Base-by-base conservation (phyloP, 1,140 invertebrate genomes). In the Drosophila pruinosa region DNA sequence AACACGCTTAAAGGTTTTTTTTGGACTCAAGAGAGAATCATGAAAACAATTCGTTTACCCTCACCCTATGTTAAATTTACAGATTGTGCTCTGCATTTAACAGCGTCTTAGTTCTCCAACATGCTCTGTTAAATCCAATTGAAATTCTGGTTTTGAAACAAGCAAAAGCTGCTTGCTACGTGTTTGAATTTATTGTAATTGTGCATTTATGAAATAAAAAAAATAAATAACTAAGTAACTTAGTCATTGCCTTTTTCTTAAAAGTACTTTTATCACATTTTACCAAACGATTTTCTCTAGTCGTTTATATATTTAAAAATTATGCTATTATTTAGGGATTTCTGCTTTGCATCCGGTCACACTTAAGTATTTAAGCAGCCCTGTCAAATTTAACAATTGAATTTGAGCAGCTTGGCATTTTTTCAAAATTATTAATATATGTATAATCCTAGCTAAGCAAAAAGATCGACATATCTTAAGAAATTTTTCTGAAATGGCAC, bases 11-110 rank as follows among this genome's bases (percentile, higher is more conserved):
- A 65, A 43, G 62, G 19, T 52, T 54, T 57, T 57, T 58, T 50
- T 57, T 65, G 52, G 52, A 65, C 62, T 71, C 68, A 64, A 71
- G 61, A 64, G 62, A 62, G 61, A 7, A 15, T 5, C 26, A 39
- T 22, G 50, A 39, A 31, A 34, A 48, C 31, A 59, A 52, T 19
- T 21, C 38, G 22, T 31, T 56, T 64, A 56, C 50, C 50, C 50
- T 48, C 67, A 39, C 10, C 45, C 31, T 4, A 45, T 65, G 68
- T 71, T 52, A 70, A 3, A 1, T 2, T 10, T 31, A 64, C 52
- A 71, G 45, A 22, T 26, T 57, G 12, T 56, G 7, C 26, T 48
- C 14, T 48, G 28, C 48, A 17, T 28, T 39, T 43, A 59, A 41
- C 64, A 59, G 6, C 7, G 12, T 17, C 21, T 48, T 10, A 12